Evolutionary conservation across 1,140 invertebrate species (phyloP), one percentile per base, ranked within the genome.

Genomic region (Ptiloglossa arizonensis): DNA sequence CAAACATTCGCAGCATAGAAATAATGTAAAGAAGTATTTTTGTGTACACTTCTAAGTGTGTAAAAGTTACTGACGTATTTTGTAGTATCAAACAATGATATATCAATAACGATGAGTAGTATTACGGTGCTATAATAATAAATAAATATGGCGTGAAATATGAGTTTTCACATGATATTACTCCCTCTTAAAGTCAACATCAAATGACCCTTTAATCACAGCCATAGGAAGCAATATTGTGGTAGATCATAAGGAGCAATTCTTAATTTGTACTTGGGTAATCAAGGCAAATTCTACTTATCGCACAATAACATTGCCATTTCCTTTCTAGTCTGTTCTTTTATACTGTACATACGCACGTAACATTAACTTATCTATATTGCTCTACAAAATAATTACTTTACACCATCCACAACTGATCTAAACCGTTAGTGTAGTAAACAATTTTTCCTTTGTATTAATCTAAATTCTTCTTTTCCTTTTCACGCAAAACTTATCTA

Each of bases 161-260:
- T 89, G 87, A 90, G 88, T 87, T 91, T 85, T 88, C 88, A 91
- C 87, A 88, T 91, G 90, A 91, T 87, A 92, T 92, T 91, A 92
- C 86, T 91, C 88, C 89, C 90, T 91, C 90, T 91, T 88, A 91
- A 88, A 92, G 87, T 91, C 90, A 92, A 92, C 90, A 92, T 92
- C 91, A 90, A 88, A 89, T 90, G 87, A 89, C 87, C 70, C 89
- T 86, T 81, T 89, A 88, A 91, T 92, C 91, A 92, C 91, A 92
- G 91, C 82, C 83, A 85, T 85, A 85, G 82, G 83, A 85, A 85
- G 83, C 83, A 85, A 85, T 85, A 85, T 85, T 84, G 72, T 81
- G 64, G 22, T 86, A 82, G 56, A 71, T 79, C 54, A 32, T 78
- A 81, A 85, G 56, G 79, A 85, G 82, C 82, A 81, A 85, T 81